Base-by-base conservation (phyloP, 2,888 invertebrate genomes). In the Lasioglossum marginatum region DNA sequence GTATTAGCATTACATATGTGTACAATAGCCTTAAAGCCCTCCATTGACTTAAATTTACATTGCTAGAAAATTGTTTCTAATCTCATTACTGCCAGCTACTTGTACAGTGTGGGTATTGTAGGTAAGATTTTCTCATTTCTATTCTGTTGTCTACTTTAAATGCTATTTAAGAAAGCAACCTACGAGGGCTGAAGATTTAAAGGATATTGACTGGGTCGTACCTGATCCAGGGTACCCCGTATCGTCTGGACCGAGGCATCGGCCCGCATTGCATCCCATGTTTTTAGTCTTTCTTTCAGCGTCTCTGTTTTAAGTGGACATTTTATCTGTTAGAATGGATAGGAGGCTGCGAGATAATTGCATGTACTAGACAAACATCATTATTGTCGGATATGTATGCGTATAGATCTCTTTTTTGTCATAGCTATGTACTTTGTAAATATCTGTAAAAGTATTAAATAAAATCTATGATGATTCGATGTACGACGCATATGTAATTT, bases 201-300 rank as follows among this genome's bases (percentile, higher is more conserved):
- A 92, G 94, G 93, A 94, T 93, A 93, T 93, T 93, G 92, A 93
- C 93, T 94, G 94, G 94, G 94, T 94, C 94, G 94, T 94, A 94
- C 94, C 94, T 94, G 94, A 94, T 94, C 94, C 94, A 94, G 94
- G 94, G 93, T 94, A 94, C 93, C 94, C 94, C 91, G 94, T 94
- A 94, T 94, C 94, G 94, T 94, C 94, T 94, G 94, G 94, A 94
- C 94, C 94, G 93, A 94, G 94, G 94, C 94, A 94, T 94, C 94
- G 94, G 94, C 94, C 94, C 94, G 93, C 92, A 94, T 94, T 94
- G 94, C 94, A 94, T 94, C 94, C 94, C 94, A 94, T 94, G 94
- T 94, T 94, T 94, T 93, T 94, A 93, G 93, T 92, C 93, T 94
- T 94, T 94, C 94, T 94, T 94, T 94, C 93, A 93, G 94, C 94